Base-by-base conservation (phyloP, 2,797 vertebrate species). In the Muscicapa striata region DNA sequence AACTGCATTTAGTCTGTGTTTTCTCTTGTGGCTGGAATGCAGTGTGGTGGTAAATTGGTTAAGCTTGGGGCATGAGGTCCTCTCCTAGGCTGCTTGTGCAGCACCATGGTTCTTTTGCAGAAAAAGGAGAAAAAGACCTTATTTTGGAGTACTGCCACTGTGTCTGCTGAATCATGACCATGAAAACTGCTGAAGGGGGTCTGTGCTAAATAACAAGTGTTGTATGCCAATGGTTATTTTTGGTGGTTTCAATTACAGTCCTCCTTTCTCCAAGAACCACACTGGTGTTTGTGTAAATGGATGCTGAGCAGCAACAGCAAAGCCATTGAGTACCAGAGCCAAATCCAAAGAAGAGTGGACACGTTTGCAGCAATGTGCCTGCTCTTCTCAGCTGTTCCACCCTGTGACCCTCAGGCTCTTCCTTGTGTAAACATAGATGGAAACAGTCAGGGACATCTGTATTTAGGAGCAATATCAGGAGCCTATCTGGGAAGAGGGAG, bases 201-300 rank as follows among this genome's bases (percentile, higher is more conserved):
- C 96, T 92, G 59, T 93, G 85, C 87, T 97, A 97, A 98, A 97
- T 97, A 90, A 77, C 58, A 89, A 94, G 94, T 94, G 90, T 96
- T 43, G 8, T 92, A 91, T 96, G 97, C 98, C 97, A 97, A 24
- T 84, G 78, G 97, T 97, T 98, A 98, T 99, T 99, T 98, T 97
- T 57, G 95, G 97, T 98, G 90, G 91, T 97, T 98, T 96, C 98
- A 98, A 99, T 99, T 99, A 99, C 97, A 98, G 97, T 97, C 98
- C 93, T 98, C 88, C 96, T 95, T 93, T 97, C 92, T 88, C 85
- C 24, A 38, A 86, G 74, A 87, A 94, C 97, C 92, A 1, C 94
- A 69, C 40, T 89, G 58, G 62, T 88, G 73, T 96, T 93, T 94
- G 67, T 88, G 73, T 95, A 97, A 97, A 87, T 84, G 93, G 91